These are phyloP conservation scores for Euzophera pinguis DNA, from an alignment of 2,888 invertebrate species.

Conservation along the genomic window DNA sequence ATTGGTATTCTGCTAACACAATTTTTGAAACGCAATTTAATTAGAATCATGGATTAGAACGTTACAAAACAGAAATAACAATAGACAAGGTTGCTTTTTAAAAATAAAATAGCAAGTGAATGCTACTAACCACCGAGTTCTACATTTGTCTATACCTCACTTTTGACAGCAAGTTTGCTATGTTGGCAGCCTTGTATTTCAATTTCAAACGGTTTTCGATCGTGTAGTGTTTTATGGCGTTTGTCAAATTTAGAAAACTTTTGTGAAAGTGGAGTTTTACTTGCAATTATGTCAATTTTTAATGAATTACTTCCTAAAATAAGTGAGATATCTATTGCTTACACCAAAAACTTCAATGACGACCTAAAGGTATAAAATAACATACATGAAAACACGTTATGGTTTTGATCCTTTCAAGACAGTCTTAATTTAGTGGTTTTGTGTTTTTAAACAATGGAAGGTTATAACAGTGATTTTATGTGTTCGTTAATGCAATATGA, in stretches of 20 bases:
- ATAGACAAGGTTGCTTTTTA: no score
- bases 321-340: conserved; percentile 47
- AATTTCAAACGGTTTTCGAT: conserved; percentile 76
- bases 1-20: no score
- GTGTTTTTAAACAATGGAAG: not conserved
- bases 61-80: no score
- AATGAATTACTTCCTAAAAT: conserved; percentile 60
- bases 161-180: conserved; percentile 16
- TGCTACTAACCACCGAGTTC: not conserved
- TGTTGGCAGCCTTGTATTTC: conserved; percentile 48
- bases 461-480: conserved; percentile 7
- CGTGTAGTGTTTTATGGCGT: conserved; percentile 56
- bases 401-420: not conserved
- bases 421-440: not conserved
- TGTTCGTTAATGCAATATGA: conserved; percentile 17
- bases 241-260: conserved; percentile 39
- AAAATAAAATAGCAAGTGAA: not conserved
- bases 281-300: conserved; percentile 66
- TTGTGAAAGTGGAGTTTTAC: conserved; percentile 41
- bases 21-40: no score
- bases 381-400: not conserved
- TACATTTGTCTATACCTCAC: not conserved
- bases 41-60: no score
- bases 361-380: conserved; percentile 52
- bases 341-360: conserved; percentile 47